These are phyloP conservation scores for Sebastes nivosus DNA, from an alignment of 2,797 vertebrate genomes.

Conservation along the genomic window DNA sequence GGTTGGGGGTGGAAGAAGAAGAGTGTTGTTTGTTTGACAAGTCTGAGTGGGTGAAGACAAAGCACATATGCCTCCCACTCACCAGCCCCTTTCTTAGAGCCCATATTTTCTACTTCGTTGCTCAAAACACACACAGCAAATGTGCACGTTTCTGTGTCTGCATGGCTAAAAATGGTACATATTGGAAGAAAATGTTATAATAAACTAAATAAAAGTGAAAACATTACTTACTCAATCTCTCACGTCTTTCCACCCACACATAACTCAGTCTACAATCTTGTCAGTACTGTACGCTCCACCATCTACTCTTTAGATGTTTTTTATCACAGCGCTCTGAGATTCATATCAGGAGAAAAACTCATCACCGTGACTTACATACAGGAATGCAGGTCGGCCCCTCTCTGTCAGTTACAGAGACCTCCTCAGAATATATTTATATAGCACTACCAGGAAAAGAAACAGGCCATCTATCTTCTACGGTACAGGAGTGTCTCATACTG, in stretches of 20 bases:
- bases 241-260: neutral
- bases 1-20: conserved; percentile 59
- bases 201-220: conserved; percentile 20
- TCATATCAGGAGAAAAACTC: neutral
- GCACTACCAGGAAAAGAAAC: neutral
- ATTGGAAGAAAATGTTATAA: neutral
- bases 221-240: neutral
- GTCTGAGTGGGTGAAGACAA: conserved; percentile 68
- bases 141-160: conserved; percentile 10
- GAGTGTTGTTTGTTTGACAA: conserved; percentile 64
- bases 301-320: neutral
- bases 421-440: neutral
- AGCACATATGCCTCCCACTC: conserved; percentile 61
- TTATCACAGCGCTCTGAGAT: neutral
- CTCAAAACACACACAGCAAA: conserved; percentile 18
- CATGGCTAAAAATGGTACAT: conserved; percentile 20
- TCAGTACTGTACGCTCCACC: neutral
- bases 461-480: neutral
- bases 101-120: conserved; percentile 35
- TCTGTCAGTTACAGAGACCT: neutral
- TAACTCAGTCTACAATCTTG: neutral
- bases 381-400: neutral
- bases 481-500: neutral
- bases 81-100: conserved; percentile 45
- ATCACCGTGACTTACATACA: neutral